Evolutionary conservation across 2,113 vertebrate species (phyloP).

Genomic region (Willisornis vidua): DNA sequence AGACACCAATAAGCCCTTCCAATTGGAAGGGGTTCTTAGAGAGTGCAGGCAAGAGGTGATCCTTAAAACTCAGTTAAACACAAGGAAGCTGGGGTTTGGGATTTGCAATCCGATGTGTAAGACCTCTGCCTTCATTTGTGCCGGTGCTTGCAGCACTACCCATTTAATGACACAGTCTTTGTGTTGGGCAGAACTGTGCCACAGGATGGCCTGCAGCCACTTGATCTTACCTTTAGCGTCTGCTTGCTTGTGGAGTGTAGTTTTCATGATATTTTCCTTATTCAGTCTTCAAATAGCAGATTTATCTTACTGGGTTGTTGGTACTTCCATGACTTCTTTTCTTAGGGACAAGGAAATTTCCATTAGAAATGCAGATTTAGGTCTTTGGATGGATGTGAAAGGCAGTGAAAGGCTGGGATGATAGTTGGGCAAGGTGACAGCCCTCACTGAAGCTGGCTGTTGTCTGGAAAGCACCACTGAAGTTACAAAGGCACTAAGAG

Average conservation of each 20-base stretch:
- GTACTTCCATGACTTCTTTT: background rate
- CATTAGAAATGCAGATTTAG: background rate
- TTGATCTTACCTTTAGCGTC: background rate
- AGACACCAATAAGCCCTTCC: background rate
- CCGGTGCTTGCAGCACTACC: fast-evolving
- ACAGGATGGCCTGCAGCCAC: background rate
- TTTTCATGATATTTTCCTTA: background rate
- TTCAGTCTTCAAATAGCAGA: background rate
- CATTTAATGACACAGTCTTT: fast-evolving
- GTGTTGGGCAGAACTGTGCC: background rate
- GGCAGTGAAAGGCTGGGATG: background rate
- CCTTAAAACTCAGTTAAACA: background rate
- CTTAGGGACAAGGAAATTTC: background rate
- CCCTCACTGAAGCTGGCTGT: background rate
- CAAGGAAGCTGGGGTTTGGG: background rate
- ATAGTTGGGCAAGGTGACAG: background rate
- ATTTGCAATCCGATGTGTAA: background rate
- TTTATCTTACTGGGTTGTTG: background rate
- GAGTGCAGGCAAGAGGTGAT: background rate
- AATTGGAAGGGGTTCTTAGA: background rate
- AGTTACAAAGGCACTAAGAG: background rate
- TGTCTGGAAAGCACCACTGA: background rate
- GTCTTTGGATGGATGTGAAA: background rate
- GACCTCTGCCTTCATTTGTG: background rate
- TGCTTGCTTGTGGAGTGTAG: background rate